Evolutionary conservation across 2,113 vertebrate species (phyloP).

Genomic region (Psilopsiagon aurifrons): DNA sequence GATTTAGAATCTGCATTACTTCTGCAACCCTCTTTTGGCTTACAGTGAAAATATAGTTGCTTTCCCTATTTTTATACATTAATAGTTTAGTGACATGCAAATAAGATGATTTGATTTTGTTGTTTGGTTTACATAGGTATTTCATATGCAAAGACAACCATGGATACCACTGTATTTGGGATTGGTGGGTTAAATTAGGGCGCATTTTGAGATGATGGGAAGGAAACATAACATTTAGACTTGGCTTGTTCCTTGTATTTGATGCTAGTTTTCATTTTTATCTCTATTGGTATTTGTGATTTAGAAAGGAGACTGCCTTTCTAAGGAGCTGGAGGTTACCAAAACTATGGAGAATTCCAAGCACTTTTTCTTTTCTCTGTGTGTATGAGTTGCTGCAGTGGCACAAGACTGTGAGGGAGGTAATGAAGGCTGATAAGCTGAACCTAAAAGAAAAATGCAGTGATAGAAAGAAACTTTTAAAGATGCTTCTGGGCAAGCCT

Average conservation of each 20-base stretch:
- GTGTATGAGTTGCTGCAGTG: not conserved
- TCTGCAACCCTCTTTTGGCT: not conserved
- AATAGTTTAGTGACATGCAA: not conserved
- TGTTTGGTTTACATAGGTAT: not conserved
- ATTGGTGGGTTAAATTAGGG: not conserved
- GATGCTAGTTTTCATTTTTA: constrained; percentile 31
- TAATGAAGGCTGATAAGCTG: not conserved
- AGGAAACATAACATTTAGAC: not conserved
- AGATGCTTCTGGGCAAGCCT: not conserved
- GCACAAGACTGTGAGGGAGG: not conserved
- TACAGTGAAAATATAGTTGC: not conserved
- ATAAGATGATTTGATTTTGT: not conserved
- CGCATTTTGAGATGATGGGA: not conserved
- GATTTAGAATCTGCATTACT: not conserved
- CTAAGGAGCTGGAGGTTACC: not conserved
- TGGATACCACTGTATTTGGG: not conserved
- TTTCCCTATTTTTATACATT: not conserved
- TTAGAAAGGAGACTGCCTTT: constrained; percentile 27
- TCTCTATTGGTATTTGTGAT: constrained; percentile 29
- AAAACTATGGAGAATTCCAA: constrained; percentile 25
- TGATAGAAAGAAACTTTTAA: not conserved
- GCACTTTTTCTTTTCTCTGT: constrained; percentile 10
- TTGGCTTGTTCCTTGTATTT: constrained; percentile 3
- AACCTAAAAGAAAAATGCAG: not conserved
- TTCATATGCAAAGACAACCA: not conserved